Evolutionary conservation across 1,140 invertebrate genomes (phyloP).

Genomic region (Camponotus pennsylvanicus): DNA sequence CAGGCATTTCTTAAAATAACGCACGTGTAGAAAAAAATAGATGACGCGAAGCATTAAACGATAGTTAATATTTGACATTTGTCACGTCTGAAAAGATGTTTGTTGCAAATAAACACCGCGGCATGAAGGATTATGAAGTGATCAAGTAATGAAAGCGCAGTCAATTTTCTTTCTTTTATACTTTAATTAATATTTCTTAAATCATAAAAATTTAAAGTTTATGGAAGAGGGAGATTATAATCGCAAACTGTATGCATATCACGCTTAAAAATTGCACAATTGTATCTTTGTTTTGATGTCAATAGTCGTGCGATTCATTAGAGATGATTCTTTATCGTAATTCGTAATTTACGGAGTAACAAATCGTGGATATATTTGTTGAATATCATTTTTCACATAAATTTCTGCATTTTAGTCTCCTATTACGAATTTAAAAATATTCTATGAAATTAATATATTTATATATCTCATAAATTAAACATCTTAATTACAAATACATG

Average conservation of each 20-base stretch:
- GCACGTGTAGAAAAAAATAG: background rate
- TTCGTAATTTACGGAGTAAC: background rate
- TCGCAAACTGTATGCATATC: background rate
- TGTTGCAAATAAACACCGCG: background rate
- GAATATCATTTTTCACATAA: background rate
- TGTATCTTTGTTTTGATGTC: background rate
- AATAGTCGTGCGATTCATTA: background rate
- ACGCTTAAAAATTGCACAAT: background rate
- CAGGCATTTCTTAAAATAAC: background rate
- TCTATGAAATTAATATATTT: background rate
- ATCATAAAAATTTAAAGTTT: background rate
- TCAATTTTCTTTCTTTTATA: background rate
- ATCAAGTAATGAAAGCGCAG: background rate
- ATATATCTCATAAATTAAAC: no score
- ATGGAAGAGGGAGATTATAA: background rate
- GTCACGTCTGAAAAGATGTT: background rate
- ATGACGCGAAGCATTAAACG: background rate
- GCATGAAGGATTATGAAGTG: background rate
- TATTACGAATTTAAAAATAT: background rate
- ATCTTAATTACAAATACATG: background rate
- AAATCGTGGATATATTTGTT: background rate
- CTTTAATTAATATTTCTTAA: background rate
- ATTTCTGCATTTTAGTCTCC: background rate
- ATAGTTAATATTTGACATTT: background rate
- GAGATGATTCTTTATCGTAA: background rate